phyloP scores from a whole-genome alignment of 2,797 vertebrate species.

The Halcyon chelicuti region DNA sequence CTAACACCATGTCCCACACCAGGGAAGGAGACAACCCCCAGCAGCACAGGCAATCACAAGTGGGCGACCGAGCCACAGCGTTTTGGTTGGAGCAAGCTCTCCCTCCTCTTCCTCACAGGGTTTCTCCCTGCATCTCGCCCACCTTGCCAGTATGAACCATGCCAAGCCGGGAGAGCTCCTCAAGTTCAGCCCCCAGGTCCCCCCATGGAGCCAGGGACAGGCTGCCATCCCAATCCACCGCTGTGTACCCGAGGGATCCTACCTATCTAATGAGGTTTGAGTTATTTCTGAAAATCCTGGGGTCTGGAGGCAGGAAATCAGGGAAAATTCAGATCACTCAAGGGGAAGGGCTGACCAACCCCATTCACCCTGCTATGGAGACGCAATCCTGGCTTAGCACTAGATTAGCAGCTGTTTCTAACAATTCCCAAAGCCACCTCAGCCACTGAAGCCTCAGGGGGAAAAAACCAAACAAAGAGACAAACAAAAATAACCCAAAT shows the following conservation, averaged over 20 bases:
- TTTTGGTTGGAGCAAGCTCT: neutral
- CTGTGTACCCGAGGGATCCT: neutral
- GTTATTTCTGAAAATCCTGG: neutral
- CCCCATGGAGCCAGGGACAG: fast-evolving
- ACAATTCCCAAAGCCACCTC: neutral
- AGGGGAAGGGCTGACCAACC: neutral
- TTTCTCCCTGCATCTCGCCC: fast-evolving
- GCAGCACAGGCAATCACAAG: neutral
- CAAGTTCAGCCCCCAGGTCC: neutral
- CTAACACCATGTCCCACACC: neutral
- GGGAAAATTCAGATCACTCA: neutral
- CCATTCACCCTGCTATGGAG: fast-evolving
- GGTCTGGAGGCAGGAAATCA: neutral
- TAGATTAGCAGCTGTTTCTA: neutral
- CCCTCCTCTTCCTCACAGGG: neutral
- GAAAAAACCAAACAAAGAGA: too few species aligned
- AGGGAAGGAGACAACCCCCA: neutral
- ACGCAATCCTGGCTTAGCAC: neutral
- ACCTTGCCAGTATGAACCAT: fast-evolving
- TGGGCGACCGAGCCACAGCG: fast-evolving
- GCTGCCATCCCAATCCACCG: fast-evolving
- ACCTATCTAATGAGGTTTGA: neutral
- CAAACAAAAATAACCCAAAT: too few species aligned
- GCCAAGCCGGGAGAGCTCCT: neutral
- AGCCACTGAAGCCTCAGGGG: neutral